Evolutionary conservation across 53 echinoderm and acorn worm species (phyloP).

Genomic region (Echinometra lucunter): DNA sequence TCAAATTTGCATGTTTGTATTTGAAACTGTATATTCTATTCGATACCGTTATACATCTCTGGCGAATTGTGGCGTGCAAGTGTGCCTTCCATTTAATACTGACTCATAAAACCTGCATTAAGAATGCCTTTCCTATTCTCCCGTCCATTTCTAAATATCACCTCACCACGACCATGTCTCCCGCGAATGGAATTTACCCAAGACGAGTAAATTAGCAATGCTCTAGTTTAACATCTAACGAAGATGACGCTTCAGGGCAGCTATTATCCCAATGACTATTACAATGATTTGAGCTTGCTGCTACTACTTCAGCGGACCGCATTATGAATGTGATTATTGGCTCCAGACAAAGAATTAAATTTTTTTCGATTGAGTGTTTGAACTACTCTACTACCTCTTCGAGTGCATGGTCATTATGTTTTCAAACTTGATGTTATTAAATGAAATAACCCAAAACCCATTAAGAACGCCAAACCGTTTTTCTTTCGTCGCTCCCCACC

Average conservation of each 20-base stretch:
- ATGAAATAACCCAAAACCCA: background rate
- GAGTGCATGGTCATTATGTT: background rate
- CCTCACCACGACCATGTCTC: conserved; percentile 33
- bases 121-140: background rate
- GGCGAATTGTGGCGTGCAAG: background rate
- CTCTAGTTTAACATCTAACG: conserved; percentile 54
- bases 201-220: conserved; percentile 58
- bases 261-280: background rate
- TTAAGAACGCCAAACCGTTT: no score
- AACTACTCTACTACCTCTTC: background rate
- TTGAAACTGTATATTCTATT: background rate
- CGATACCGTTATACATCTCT: background rate
- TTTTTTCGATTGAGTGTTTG: background rate
- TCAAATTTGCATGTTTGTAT: background rate
- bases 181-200: conserved; percentile 38
- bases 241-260: conserved; percentile 46
- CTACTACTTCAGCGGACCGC: no score
- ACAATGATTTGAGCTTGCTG: background rate
- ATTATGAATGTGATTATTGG: background rate
- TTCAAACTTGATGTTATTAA: background rate
- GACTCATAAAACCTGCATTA: background rate
- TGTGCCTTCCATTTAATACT: background rate
- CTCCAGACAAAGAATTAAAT: background rate
- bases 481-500: no score
- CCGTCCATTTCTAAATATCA: background rate